Evolutionary conservation across 2,888 invertebrate species (phyloP).

Genomic region (Cephalotes varians): DNA sequence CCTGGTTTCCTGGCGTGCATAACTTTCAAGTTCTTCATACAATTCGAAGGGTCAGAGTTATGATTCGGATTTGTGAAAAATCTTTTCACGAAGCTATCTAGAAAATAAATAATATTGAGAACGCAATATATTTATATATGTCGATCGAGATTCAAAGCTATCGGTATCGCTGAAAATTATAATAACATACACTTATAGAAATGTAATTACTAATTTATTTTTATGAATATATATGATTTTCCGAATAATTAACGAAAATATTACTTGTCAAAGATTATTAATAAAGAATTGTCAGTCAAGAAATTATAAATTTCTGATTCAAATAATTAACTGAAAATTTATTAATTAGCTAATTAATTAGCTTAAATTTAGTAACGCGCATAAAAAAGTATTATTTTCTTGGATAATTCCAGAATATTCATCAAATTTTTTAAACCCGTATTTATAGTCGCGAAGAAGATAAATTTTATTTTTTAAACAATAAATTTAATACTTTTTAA

Average conservation of each 20-base stretch:
- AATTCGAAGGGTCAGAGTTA: slow-evolving; percentile 1
- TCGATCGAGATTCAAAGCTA: background rate
- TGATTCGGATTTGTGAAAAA: background rate
- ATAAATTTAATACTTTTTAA: too few species aligned
- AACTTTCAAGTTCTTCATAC: slow-evolving; percentile 26
- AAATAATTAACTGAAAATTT: background rate
- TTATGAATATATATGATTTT: background rate
- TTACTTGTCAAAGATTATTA: background rate
- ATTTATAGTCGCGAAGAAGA: too few species aligned
- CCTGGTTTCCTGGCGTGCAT: slow-evolving; percentile 17
- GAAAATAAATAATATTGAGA: background rate
- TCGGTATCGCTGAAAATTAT: background rate
- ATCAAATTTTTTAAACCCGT: too few species aligned
- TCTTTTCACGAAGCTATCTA: background rate
- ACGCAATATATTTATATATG: too few species aligned
- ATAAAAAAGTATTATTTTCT: background rate
- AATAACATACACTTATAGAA: background rate
- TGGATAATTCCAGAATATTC: background rate
- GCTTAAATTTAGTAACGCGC: background rate
- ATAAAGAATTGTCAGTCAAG: background rate
- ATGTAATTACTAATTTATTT: background rate
- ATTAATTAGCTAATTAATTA: background rate
- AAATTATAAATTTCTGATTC: background rate
- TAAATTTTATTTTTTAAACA: too few species aligned
- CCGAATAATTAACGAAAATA: background rate